Conservation (phyloP, 2,797 vertebrate species). For the Neomorphus geoffroyi region DNA sequence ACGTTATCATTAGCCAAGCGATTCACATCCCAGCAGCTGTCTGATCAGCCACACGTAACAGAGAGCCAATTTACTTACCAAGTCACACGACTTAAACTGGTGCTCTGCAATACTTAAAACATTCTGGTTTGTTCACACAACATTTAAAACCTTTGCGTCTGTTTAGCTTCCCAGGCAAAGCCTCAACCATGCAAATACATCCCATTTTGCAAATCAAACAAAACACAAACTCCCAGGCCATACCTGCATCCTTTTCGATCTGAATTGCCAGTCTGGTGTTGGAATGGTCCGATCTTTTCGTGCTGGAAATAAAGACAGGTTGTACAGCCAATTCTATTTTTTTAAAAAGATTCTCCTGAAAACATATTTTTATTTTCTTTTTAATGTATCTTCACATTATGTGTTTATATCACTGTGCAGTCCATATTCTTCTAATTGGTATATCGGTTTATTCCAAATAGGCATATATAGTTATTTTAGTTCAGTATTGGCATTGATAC, state of each 20-base stretch:
- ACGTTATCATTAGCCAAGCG: not conserved
- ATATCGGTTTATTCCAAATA: not conserved
- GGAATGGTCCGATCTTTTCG: conserved; percentile 91
- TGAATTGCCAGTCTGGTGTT: conserved; percentile 94
- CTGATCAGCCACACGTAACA: not conserved
- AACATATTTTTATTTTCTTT: not conserved
- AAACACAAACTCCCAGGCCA: conserved; percentile 3
- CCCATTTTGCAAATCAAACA: not conserved
- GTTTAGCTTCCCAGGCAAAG: not conserved
- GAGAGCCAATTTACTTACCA: not conserved
- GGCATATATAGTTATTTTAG: not conserved
- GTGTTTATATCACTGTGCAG: not conserved
- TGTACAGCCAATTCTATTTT: not conserved
- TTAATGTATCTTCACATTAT: not conserved
- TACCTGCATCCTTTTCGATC: conserved; percentile 94
- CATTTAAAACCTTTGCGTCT: not conserved
- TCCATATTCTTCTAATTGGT: not conserved
- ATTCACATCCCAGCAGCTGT: not conserved
- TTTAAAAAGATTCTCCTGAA: not conserved
- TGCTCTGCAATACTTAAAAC: not conserved
- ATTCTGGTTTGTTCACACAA: not conserved
- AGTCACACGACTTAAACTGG: fast-evolving
- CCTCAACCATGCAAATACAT: not conserved
- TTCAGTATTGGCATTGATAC: not conserved
- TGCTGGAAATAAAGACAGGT: conserved; percentile 79